Evolutionary conservation across 2,888 invertebrate species (phyloP).

Genomic region (Andrena dorsata): DNA sequence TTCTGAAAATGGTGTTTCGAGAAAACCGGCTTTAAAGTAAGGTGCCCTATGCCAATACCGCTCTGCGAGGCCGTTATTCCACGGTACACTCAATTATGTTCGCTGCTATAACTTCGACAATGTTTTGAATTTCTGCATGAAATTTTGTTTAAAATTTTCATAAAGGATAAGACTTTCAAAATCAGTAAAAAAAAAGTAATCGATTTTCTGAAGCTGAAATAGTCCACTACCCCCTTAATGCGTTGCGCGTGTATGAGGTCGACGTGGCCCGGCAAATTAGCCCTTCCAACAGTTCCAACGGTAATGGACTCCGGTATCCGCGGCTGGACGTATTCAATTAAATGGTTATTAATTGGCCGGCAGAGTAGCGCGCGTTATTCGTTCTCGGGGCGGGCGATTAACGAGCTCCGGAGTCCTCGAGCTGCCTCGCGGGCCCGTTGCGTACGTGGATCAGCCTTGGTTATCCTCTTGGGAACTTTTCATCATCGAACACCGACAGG

Average conservation of each 20-base stretch:
- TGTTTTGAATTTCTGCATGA: too few relatives aligned
- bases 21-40: too few relatives aligned
- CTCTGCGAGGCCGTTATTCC: too few relatives aligned
- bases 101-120: too few relatives aligned
- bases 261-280: constrained; percentile 29
- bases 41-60: too few relatives aligned
- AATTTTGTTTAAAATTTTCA: too few relatives aligned
- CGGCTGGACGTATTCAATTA: constrained; percentile 18
- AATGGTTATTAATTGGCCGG: constrained; percentile 36
- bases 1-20: too few relatives aligned
- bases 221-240: too few relatives aligned
- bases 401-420: not conserved
- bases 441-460: not conserved
- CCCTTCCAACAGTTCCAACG: constrained; percentile 5
- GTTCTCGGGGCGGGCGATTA: not conserved
- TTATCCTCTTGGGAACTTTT: not conserved
- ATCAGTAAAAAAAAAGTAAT: too few relatives aligned
- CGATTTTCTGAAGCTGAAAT: too few relatives aligned
- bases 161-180: too few relatives aligned
- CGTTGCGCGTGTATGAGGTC: constrained; percentile 23
- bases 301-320: constrained; percentile 39
- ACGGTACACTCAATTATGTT: too few relatives aligned
- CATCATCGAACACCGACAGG: not conserved
- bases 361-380: not conserved
- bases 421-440: not conserved